These are phyloP conservation scores for Hirtodrosophila histrioides DNA, from an alignment of 2,888 invertebrate genomes.

Conservation along the genomic window DNA sequence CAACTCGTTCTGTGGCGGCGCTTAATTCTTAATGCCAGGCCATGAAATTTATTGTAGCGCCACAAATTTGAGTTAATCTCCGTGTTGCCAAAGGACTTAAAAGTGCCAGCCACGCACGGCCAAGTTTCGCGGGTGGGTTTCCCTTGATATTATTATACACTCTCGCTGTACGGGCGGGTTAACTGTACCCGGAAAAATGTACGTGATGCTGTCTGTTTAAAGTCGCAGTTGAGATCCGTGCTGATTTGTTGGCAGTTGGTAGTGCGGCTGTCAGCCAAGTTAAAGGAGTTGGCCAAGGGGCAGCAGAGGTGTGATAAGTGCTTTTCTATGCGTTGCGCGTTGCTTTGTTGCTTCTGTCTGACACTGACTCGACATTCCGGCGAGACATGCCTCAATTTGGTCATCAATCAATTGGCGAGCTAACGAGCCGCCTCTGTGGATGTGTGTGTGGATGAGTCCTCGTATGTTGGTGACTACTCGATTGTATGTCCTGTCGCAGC, in stretches of 20 bases:
- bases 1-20: constrained; percentile 56
- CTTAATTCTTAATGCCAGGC: constrained; percentile 81
- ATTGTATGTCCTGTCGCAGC: constrained; percentile 28
- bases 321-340: constrained; percentile 50
- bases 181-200: constrained; percentile 42
- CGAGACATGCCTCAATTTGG: constrained; percentile 57
- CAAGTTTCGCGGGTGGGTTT: constrained; percentile 44
- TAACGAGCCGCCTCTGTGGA: constrained; percentile 61
- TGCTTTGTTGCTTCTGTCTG: constrained; percentile 25
- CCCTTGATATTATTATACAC: not conserved
- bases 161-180: constrained; percentile 1
- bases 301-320: constrained; percentile 66
- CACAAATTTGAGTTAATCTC: constrained; percentile 79
- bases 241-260: constrained; percentile 45
- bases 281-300: constrained; percentile 24
- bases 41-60: constrained; percentile 79
- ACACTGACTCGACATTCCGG: constrained; percentile 43
- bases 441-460: not conserved
- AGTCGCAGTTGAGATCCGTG: constrained; percentile 44
- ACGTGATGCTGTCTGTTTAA: constrained; percentile 45
- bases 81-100: constrained; percentile 59
- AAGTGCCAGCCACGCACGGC: constrained; percentile 40
- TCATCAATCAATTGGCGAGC: constrained; percentile 74
- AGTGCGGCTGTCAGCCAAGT: constrained; percentile 21
- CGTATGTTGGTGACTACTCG: constrained; percentile 20